A percentile compares a stretch with the other conserved stretches of the same genome.
These are phyloP conservation scores for Cephus sareptanus DNA, from an alignment of 2,888 invertebrate species.

Conservation along the genomic window DNA sequence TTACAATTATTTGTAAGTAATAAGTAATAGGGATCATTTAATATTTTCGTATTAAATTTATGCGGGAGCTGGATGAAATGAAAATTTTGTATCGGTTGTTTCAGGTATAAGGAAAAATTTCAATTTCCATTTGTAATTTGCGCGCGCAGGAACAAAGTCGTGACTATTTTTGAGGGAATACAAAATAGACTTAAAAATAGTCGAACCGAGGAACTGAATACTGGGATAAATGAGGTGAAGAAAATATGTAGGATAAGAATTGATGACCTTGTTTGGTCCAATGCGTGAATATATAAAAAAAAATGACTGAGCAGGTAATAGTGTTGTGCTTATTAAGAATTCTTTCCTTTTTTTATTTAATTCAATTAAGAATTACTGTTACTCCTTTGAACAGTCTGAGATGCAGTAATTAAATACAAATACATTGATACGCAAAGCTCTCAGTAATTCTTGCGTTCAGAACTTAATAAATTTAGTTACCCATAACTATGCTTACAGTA, in stretches of 20 bases:
- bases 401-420: background rate
- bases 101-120: slow-evolving; percentile 74
- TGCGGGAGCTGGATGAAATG: slow-evolving; percentile 17
- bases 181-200: slow-evolving; percentile 69
- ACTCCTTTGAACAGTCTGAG: background rate
- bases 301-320: background rate
- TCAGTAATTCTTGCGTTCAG: background rate
- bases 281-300: slow-evolving; percentile 7
- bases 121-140: slow-evolving; percentile 78
- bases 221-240: slow-evolving; percentile 75
- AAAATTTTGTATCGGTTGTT: slow-evolving; percentile 36
- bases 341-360: background rate
- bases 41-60: background rate
- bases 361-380: background rate
- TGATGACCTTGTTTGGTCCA: slow-evolving; percentile 66
- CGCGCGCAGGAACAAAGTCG: slow-evolving; percentile 73
- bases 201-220: slow-evolving; percentile 69
- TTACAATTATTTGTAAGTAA: slow-evolving; percentile 63
- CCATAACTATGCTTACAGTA: slow-evolving; percentile 66
- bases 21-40: background rate
- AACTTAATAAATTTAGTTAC: background rate
- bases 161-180: slow-evolving; percentile 71
- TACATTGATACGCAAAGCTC: background rate
- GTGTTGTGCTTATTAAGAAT: background rate
- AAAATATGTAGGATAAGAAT: slow-evolving; percentile 75